phyloP scores from a whole-genome alignment of 2,797 vertebrate species.

The Rhabdophis nuchalis region DNA sequence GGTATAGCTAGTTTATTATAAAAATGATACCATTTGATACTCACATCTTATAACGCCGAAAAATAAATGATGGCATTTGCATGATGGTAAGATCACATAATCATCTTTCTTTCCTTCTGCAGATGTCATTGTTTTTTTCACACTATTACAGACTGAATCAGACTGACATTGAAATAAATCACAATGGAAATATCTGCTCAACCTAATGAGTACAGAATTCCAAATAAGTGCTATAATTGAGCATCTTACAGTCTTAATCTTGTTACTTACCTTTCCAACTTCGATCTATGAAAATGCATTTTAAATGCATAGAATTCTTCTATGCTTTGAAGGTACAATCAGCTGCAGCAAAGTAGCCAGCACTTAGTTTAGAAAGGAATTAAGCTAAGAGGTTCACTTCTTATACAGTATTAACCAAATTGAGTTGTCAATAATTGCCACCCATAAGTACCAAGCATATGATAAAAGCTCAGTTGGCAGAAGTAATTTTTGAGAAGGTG shows the following conservation, averaged over 20 bases:
- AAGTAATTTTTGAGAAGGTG: background rate
- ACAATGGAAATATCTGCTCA: background rate
- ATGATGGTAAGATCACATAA: background rate
- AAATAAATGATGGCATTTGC: background rate
- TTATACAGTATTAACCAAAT: background rate
- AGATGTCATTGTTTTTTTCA: background rate
- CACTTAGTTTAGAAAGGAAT: background rate
- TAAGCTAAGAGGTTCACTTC: background rate
- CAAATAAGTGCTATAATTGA: background rate
- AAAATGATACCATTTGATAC: background rate
- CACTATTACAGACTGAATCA: background rate
- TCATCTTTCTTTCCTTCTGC: background rate
- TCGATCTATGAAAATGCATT: background rate
- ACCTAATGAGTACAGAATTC: background rate
- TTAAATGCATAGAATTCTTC: background rate
- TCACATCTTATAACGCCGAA: background rate
- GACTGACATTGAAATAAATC: background rate
- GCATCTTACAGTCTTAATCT: background rate
- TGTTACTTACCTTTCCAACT: background rate
- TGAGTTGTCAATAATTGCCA: background rate
- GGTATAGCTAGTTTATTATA: too few species aligned
- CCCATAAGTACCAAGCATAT: background rate
- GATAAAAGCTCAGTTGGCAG: background rate
- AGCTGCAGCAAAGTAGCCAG: background rate
- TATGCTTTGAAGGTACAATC: background rate